Evolutionary conservation across 2,797 vertebrate species (phyloP).

Genomic region (Okamejei kenojei): DNA sequence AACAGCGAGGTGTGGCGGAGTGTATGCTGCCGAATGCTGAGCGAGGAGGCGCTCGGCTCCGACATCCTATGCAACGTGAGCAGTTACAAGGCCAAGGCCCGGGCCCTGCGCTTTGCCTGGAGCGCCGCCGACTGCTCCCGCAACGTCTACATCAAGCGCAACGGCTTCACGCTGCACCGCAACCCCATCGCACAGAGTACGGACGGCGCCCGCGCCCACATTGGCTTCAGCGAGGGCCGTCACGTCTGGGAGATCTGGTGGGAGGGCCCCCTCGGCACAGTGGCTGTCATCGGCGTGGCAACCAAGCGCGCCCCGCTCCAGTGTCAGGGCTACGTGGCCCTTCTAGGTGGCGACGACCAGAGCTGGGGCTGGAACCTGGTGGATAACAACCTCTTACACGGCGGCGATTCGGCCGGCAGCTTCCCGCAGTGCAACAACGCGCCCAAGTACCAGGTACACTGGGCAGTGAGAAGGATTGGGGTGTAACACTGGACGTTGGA

Average conservation of each 20-base stretch:
- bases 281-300: constrained; percentile 93
- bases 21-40: constrained; percentile 71
- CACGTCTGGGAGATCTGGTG: constrained; percentile 99
- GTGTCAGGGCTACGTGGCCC: constrained; percentile 96
- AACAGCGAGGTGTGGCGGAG: constrained; percentile 98
- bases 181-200: constrained; percentile 98
- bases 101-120: constrained; percentile 86
- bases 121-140: constrained; percentile 96
- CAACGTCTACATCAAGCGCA: constrained; percentile 98
- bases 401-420: constrained; percentile 95
- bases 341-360: constrained; percentile 94
- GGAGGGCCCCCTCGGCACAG: constrained; percentile 95
- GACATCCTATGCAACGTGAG: constrained; percentile 71
- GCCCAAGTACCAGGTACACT: constrained; percentile 89
- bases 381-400: constrained; percentile 96
- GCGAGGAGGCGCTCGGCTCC: constrained; percentile 83
- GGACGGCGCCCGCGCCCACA: constrained; percentile 90
- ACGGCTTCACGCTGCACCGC: constrained; percentile 94
- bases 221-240: constrained; percentile 91
- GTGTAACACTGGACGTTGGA: background rate
- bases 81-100: constrained; percentile 50
- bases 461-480: background rate
- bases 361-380: constrained; percentile 99
- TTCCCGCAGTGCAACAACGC: constrained; percentile 98
- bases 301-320: constrained; percentile 93